phyloP scores from a whole-genome alignment of 2,797 vertebrate genomes.

The Notamacropus eugenii region DNA sequence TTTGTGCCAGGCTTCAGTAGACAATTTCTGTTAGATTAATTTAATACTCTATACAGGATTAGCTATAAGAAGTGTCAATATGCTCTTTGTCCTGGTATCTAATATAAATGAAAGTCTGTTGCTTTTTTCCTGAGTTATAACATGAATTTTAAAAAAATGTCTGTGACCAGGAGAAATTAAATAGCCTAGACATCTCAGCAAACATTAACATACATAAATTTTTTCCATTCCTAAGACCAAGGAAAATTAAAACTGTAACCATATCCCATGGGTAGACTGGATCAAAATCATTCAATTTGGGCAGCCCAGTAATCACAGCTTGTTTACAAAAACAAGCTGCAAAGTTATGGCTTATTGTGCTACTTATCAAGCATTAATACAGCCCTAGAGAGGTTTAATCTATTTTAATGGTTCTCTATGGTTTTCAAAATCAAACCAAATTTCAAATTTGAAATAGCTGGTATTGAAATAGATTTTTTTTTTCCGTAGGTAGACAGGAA shows the following conservation, averaged over 20 bases:
- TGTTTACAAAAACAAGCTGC: neutral
- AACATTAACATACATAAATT: slow-evolving; percentile 45
- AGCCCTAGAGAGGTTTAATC: neutral
- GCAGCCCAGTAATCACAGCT: neutral
- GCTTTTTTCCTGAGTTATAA: neutral
- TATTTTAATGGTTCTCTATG: neutral
- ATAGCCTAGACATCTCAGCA: slow-evolving; percentile 34
- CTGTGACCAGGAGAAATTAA: slow-evolving; percentile 32
- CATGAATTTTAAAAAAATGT: slow-evolving; percentile 52
- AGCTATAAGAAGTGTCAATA: slow-evolving; percentile 24
- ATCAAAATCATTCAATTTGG: neutral
- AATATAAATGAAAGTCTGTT: slow-evolving; percentile 43
- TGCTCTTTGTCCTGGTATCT: neutral
- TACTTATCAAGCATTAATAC: neutral
- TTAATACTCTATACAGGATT: slow-evolving; percentile 15
- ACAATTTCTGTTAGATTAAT: slow-evolving; percentile 14
- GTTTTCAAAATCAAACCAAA: slow-evolving; percentile 14
- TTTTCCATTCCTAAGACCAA: slow-evolving; percentile 57
- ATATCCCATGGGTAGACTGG: slow-evolving; percentile 1
- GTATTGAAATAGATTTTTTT: neutral
- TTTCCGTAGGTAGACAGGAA: neutral
- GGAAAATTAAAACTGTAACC: neutral
- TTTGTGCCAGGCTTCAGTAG: slow-evolving; percentile 31
- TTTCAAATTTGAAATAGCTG: neutral
- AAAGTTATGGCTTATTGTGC: neutral